Percentiles rank a stretch among this genome's conserved stretches.
These are phyloP conservation scores for Pristionchus mayeri DNA, from an alignment of 2,888 invertebrate genomes.

Conservation along the genomic window DNA sequence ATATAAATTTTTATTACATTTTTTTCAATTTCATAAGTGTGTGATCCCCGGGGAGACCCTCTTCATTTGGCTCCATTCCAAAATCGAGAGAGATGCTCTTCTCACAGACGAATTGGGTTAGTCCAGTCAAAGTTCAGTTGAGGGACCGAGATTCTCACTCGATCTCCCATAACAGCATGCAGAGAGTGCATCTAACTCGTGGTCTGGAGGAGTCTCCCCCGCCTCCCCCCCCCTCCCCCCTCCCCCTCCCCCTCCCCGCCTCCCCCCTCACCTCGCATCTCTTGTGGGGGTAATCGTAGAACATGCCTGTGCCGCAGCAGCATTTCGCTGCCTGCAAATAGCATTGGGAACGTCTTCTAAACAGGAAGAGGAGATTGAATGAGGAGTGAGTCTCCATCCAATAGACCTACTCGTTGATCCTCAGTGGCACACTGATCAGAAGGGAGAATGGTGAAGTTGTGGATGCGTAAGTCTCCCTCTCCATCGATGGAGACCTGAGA, in stretches of 20 bases:
- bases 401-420: slow-evolving; percentile 67
- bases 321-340: slow-evolving; percentile 71
- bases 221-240: neutral
- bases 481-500: slow-evolving; percentile 72
- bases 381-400: too few relatives aligned
- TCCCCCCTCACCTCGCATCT: slow-evolving; percentile 65
- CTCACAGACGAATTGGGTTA: neutral
- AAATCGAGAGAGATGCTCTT: neutral
- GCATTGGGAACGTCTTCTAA: neutral
- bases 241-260: too few relatives aligned
- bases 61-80: slow-evolving; percentile 20
- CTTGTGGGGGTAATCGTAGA: slow-evolving; percentile 73
- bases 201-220: neutral
- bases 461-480: slow-evolving; percentile 73
- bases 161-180: neutral
- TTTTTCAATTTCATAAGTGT: slow-evolving; percentile 18
- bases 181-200: neutral
- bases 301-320: slow-evolving; percentile 75
- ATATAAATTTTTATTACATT: too few relatives aligned
- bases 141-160: neutral
- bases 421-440: slow-evolving; percentile 76
- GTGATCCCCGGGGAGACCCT: neutral
- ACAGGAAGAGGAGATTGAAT: neutral
- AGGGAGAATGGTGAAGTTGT: slow-evolving; percentile 75
- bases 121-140: slow-evolving; percentile 21